Evolutionary conservation across 2,888 invertebrate genomes (phyloP).

Genomic region (Clivina fossor): DNA sequence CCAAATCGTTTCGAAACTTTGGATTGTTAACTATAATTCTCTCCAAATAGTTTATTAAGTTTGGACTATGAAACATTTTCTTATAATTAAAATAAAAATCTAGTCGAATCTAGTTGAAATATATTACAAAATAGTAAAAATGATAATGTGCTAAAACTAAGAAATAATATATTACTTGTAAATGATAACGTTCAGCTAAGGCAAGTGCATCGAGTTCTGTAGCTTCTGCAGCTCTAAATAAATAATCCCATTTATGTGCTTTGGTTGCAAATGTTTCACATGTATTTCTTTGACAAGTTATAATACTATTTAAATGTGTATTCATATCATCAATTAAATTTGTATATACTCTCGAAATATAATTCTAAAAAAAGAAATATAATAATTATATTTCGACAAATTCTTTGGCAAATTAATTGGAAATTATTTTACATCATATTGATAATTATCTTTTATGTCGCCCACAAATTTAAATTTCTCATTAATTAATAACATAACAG

Average conservation of each 20-base stretch:
- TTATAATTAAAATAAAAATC: no score
- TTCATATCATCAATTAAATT: constrained; percentile 46
- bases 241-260: constrained; percentile 17
- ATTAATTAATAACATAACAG: constrained; percentile 42
- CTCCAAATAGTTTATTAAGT: no score
- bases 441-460: constrained; percentile 35
- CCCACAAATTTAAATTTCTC: constrained; percentile 41
- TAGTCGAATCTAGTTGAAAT: no score
- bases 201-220: constrained; percentile 44
- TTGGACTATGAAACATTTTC: no score
- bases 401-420: no score
- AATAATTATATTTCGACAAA: constrained; percentile 36
- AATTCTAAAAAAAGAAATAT: constrained; percentile 41
- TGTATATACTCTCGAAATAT: constrained; percentile 46
- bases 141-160: background rate
- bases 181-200: constrained; percentile 48
- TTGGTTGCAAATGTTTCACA: constrained; percentile 2
- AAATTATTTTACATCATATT: constrained; percentile 39
- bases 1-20: no score
- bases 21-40: no score
- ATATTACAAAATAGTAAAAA: no score
- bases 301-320: constrained; percentile 18
- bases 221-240: constrained; percentile 50
- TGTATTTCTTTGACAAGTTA: constrained; percentile 7
- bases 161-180: constrained; percentile 45